Base-by-base conservation (phyloP, 1,140 invertebrate genomes). In the Sinella curviseta region DNA sequence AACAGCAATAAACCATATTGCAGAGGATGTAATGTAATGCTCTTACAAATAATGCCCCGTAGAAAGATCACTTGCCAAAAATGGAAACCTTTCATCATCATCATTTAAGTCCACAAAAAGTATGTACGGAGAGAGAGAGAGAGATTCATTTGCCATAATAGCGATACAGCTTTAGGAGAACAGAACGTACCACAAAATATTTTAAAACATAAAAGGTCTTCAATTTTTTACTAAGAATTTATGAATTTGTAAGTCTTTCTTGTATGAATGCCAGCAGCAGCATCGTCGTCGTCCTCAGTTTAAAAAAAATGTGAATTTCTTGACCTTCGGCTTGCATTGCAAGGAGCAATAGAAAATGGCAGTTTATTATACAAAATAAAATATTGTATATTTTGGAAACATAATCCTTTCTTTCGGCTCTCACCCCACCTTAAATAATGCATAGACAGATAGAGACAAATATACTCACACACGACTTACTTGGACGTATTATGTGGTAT, bases 31-130 rank as follows among this genome's bases (percentile, higher is more conserved):
- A 48, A 48, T 48, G 20, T 60, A n/a, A 48, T 20, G 39, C 8
- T 48, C 8, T 65, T 65, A 65, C 26, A 65, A n/a, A 65, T 65
- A n/a, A 65, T 70, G 12, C 65, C 65, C 3, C 31, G 65, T 30
- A 33, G 65, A 33, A 33, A 33, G 30, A 70, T 70, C 14, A n/a
- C 57, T 30, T 12, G 31, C 65, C 65, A 70, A 70, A 70, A 70
- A 70, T 70, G 65, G 65, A 33, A 33, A 70, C 28, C 65, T 70
- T 70, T 31, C 26, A 70, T 70, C 65, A 70, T 70, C 57, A 65
- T 12, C 39, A 48, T 65, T 65, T 26, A 16, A 65, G 8, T 70
- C 31, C 31, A 70, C 30, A 70, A 8, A n/a, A 4, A 65, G 8
- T 12, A 65, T 48, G 24, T 65, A n/a, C n/a, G n/a, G n/a, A n/a